Percentiles rank a stretch among this genome's conserved stretches.
Evolutionary conservation across 53 echinoderm and acorn worm genomes (phyloP).

Genomic region (Antedon mediterranea): DNA sequence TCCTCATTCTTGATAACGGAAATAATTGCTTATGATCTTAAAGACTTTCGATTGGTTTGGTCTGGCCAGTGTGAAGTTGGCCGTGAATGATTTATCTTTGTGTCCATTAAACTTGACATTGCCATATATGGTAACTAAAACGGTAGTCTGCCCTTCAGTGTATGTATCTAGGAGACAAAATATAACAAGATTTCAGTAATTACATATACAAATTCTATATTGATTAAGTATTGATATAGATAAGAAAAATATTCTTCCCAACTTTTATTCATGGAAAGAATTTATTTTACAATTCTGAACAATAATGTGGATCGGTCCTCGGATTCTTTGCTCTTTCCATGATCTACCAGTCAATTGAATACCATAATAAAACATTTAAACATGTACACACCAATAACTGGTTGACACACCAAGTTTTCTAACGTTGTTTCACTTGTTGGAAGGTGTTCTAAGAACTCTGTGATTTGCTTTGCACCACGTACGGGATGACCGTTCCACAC

Average conservation of each 20-base stretch:
- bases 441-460: slow-evolving; percentile 64
- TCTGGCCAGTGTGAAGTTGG: slow-evolving; percentile 66
- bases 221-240: no score
- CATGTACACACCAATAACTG: slow-evolving; percentile 48
- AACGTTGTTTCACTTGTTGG: slow-evolving; percentile 56
- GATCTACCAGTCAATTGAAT: no score
- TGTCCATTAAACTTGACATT: slow-evolving; percentile 74
- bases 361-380: no score
- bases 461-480: slow-evolving; percentile 37
- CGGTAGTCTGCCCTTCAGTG: slow-evolving; percentile 71
- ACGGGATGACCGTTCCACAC: slow-evolving; percentile 80
- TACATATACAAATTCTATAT: background rate
- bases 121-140: slow-evolving; percentile 62
- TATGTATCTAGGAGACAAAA: slow-evolving; percentile 26
- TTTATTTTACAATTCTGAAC: no score
- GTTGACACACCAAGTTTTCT: slow-evolving; percentile 77
- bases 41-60: slow-evolving; percentile 48
- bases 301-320: no score
- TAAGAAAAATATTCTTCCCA: no score
- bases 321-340: no score
- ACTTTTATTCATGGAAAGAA: no score
- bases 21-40: slow-evolving; percentile 76
- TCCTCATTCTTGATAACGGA: slow-evolving; percentile 83
- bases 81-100: slow-evolving; percentile 35
- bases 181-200: background rate